phyloP scores from a whole-genome alignment of 2,888 invertebrate genomes.

The Siphonodentalium dalli region DNA sequence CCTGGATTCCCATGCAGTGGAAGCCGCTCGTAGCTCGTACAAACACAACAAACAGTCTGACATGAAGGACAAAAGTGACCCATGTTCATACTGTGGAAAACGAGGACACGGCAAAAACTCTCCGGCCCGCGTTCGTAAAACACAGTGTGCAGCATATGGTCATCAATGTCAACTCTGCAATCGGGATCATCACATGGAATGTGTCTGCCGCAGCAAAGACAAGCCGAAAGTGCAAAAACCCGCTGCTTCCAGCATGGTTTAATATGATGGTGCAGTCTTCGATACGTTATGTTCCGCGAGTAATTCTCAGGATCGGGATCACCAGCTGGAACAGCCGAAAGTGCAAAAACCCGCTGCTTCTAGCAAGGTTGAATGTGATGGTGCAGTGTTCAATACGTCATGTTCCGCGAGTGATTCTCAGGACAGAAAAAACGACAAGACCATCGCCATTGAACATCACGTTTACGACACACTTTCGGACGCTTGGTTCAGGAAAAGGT shows the following conservation, averaged over 20 bases:
- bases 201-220: conserved; percentile 13
- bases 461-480: no score
- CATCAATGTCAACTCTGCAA: conserved; percentile 20
- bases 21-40: conserved; percentile 18
- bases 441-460: no score
- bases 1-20: conserved; percentile 8
- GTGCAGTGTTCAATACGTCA: no score
- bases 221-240: no score
- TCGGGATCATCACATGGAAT: conserved; percentile 21
- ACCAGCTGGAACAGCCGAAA: no score
- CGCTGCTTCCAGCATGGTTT: no score
- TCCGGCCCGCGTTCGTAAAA: conserved; percentile 9
- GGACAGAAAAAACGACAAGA: no score
- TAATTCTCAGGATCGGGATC: no score
- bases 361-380: no score
- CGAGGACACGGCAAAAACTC: conserved; percentile 22
- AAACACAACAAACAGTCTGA: background rate
- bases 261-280: conserved; percentile 8
- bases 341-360: no score
- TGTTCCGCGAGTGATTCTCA: no score
- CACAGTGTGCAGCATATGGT: conserved; percentile 26
- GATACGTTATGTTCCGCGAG: conserved; percentile 10
- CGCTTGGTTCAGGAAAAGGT: no score
- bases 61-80: conserved; percentile 8
- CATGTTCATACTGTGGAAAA: conserved; percentile 29